These are phyloP conservation scores for Noctua fimbriata DNA, from an alignment of 2,888 invertebrate genomes.

Conservation along the genomic window DNA sequence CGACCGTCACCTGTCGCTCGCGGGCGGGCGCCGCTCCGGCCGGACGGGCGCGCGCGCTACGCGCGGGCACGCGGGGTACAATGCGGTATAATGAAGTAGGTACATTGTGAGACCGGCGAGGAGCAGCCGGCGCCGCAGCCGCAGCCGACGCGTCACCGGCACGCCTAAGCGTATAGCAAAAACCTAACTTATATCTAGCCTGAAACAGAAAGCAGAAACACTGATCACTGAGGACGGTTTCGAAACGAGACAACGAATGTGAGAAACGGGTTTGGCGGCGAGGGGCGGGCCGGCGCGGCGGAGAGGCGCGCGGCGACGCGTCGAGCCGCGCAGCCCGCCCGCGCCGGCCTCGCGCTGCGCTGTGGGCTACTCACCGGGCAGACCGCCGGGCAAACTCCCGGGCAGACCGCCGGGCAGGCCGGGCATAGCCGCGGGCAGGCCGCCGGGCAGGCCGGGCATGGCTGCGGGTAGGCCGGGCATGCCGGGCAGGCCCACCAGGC, in stretches of 20 bases:
- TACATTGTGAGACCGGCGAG: conserved; percentile 80
- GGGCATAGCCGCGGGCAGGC: conserved; percentile 6
- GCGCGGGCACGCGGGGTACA: conserved; percentile 67
- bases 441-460: conserved; percentile 7
- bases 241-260: conserved; percentile 78
- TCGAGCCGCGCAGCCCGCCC: conserved; percentile 42
- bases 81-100: conserved; percentile 81
- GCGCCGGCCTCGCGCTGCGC: conserved; percentile 59
- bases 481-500: conserved; percentile 35
- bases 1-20: conserved; percentile 34
- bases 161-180: conserved; percentile 76
- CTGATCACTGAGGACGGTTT: conserved; percentile 84
- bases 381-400: conserved; percentile 37
- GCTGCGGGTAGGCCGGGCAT: conserved; percentile 4
- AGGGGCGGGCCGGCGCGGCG: conserved; percentile 50
- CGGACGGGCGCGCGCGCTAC: conserved; percentile 38
- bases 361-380: conserved; percentile 53
- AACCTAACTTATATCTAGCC: conserved; percentile 89
- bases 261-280: conserved; percentile 55
- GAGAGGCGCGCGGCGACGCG: conserved; percentile 44
- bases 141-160: conserved; percentile 70
- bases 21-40: conserved; percentile 48
- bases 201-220: conserved; percentile 90
- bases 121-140: conserved; percentile 74
- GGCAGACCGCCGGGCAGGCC: conserved; percentile 33